A percentile compares a stretch with the other conserved stretches of the same genome.
phyloP scores from a whole-genome alignment of 2,888 invertebrate species.

The Atrina japonica region DNA sequence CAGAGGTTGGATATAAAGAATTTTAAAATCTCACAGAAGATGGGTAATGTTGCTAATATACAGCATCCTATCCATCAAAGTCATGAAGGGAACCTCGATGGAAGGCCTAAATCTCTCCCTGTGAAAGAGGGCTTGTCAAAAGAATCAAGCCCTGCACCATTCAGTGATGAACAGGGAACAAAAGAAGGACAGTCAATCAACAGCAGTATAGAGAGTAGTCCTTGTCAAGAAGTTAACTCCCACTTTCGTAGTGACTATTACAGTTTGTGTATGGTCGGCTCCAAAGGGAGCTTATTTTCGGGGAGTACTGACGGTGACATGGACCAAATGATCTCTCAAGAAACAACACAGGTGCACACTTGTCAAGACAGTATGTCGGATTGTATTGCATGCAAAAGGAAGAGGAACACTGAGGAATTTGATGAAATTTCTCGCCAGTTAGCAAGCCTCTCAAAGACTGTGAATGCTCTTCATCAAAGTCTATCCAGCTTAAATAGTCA shows the following conservation, averaged over 20 bases:
- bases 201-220: constrained; percentile 21
- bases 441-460: constrained; percentile 72
- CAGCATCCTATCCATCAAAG: too few species aligned
- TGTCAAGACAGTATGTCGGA: constrained; percentile 47
- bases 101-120: too few species aligned
- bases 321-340: constrained; percentile 6
- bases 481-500: constrained; percentile 71
- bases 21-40: background rate
- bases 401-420: constrained; percentile 60
- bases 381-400: constrained; percentile 49
- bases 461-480: constrained; percentile 71
- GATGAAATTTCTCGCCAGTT: constrained; percentile 73
- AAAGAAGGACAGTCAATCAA: background rate
- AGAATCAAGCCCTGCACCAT: constrained; percentile 8
- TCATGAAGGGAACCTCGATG: too few species aligned
- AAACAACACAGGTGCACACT: constrained; percentile 36
- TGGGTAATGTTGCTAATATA: background rate
- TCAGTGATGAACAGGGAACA: background rate
- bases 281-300: constrained; percentile 63
- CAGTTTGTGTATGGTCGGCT: constrained; percentile 73
- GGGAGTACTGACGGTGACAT: constrained; percentile 55
- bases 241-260: constrained; percentile 74
- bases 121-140: background rate
- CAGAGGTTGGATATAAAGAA: constrained; percentile 11
- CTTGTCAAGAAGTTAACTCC: constrained; percentile 62